Percentiles rank a stretch among this genome's conserved stretches.
Evolutionary conservation across 2,113 vertebrate genomes (phyloP).

Genomic region (Electrona antarctica): DNA sequence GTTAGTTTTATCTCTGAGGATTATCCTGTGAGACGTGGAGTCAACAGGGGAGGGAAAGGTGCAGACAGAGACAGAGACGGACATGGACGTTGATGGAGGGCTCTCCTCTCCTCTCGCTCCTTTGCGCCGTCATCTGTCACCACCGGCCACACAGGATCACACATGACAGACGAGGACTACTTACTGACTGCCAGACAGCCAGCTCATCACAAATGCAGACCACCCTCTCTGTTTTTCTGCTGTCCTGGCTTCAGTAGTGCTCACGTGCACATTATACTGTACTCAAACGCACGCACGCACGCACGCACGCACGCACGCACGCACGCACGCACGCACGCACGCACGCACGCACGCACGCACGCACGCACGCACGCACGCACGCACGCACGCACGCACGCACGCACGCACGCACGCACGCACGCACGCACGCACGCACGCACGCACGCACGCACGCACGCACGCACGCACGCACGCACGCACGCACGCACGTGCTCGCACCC

Average conservation of each 20-base stretch:
- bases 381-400: background rate
- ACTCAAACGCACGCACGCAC: background rate
- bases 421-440: background rate
- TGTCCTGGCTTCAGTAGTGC: too few relatives aligned
- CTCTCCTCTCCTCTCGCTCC: conserved; percentile 23
- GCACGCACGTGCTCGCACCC: background rate
- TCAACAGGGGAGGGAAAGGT: conserved; percentile 6
- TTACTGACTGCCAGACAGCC: conserved; percentile 13
- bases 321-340: background rate
- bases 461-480: background rate
- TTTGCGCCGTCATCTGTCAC: conserved; percentile 9
- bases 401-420: conserved; percentile 3
- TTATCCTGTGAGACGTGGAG: background rate
- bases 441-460: background rate
- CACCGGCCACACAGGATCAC: conserved; percentile 29
- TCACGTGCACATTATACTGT: background rate
- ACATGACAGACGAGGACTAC: conserved; percentile 44
- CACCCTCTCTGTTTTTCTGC: background rate
- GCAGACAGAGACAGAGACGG: conserved; percentile 42
- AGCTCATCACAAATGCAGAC: conserved; percentile 30
- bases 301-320: background rate
- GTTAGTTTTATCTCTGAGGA: background rate
- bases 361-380: too few relatives aligned
- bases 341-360: background rate
- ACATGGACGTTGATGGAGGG: conserved; percentile 46